Percentiles rank a stretch among this genome's conserved stretches.
These are phyloP conservation scores for Panopea generosa DNA, from an alignment of 2,888 invertebrate genomes.

Conservation along the genomic window DNA sequence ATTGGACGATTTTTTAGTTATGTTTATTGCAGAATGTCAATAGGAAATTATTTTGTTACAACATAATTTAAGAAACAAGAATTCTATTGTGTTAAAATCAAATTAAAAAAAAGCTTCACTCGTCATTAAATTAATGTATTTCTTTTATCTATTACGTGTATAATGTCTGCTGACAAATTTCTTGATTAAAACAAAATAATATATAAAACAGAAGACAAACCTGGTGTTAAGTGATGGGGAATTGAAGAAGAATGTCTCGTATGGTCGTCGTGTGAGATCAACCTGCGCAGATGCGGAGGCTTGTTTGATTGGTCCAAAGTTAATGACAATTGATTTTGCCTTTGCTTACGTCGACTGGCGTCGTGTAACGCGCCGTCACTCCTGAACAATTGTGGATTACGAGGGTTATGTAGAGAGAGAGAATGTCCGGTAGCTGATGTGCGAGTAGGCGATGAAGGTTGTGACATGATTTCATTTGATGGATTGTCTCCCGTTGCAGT, in stretches of 20 bases:
- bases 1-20: too few relatives aligned
- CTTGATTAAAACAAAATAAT: neutral
- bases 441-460: constrained; percentile 45
- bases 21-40: too few relatives aligned
- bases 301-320: constrained; percentile 32
- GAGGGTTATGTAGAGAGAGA: neutral
- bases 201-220: neutral
- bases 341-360: constrained; percentile 19
- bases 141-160: too few relatives aligned
- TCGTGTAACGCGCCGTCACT: constrained; percentile 44
- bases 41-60: too few relatives aligned
- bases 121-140: too few relatives aligned
- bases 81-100: too few relatives aligned
- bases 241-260: constrained; percentile 5
- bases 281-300: constrained; percentile 31
- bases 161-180: neutral
- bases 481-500: too few relatives aligned
- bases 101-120: too few relatives aligned
- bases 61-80: too few relatives aligned
- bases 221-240: constrained; percentile 29
- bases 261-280: constrained; percentile 37
- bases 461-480: constrained; percentile 15
- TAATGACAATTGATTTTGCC: constrained; percentile 26
- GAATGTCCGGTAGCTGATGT: neutral
- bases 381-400: constrained; percentile 28